Percentiles rank a stretch among this genome's conserved stretches.
phyloP scores from a whole-genome alignment of 2,888 invertebrate species.

The Phorcus lineatus region DNA sequence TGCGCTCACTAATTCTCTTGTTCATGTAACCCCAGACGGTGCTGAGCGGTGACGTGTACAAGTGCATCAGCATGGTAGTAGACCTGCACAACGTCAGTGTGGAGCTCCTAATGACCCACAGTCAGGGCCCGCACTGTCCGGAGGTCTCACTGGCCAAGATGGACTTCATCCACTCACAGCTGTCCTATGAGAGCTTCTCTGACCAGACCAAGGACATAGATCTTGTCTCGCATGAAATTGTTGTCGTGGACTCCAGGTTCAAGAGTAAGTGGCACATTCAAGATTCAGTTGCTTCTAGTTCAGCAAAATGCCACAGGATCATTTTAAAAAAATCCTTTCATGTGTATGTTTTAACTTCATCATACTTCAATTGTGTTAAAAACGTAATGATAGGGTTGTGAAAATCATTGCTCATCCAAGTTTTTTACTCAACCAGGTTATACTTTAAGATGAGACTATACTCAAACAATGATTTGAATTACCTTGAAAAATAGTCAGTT shows the following conservation, averaged over 20 bases:
- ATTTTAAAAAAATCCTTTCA: no score
- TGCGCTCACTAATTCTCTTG: background rate
- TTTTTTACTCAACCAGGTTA: no score
- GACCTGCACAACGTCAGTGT: constrained; percentile 91
- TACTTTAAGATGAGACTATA: no score
- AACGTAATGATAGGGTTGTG: no score
- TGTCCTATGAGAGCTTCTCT: constrained; percentile 90
- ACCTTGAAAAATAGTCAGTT: no score
- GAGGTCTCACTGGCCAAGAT: constrained; percentile 84
- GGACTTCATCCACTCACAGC: constrained; percentile 92
- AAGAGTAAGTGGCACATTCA: constrained; percentile 71
- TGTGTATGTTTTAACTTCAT: no score
- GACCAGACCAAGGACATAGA: constrained; percentile 94
- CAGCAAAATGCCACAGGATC: no score
- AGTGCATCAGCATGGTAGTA: constrained; percentile 85
- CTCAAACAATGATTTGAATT: no score
- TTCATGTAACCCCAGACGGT: constrained; percentile 64
- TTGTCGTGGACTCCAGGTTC: constrained; percentile 85
- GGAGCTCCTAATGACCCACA: constrained; percentile 77
- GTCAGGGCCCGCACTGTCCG: constrained; percentile 43
- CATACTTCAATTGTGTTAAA: no score
- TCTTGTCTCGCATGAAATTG: constrained; percentile 92
- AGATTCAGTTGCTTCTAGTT: no score
- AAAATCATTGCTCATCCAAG: no score
- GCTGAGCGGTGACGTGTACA: constrained; percentile 81